Percentiles rank a stretch among this genome's conserved stretches.
Conservation (phyloP, 1,140 invertebrate species). For the Lepidurus arcticus region DNA sequence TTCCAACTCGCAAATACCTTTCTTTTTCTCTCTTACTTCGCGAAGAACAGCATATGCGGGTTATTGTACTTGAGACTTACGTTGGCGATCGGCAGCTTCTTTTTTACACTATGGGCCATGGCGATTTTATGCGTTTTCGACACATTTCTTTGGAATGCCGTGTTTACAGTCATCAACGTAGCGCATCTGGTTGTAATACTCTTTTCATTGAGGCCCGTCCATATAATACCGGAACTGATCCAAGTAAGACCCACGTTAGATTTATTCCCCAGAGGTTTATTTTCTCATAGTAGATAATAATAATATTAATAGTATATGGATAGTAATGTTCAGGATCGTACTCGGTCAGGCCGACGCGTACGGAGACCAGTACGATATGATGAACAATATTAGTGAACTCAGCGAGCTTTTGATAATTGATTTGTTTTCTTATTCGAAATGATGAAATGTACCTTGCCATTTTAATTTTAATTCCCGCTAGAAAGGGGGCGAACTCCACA, state of each 20-base stretch:
- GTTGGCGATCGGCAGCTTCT: slow-evolving; percentile 67
- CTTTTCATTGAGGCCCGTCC: slow-evolving; percentile 72
- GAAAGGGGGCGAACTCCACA: too few relatives aligned
- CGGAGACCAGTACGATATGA: too few relatives aligned
- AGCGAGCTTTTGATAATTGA: too few relatives aligned
- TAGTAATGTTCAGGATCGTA: too few relatives aligned
- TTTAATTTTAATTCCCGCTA: too few relatives aligned
- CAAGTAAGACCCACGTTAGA: slow-evolving; percentile 50
- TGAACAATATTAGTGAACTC: too few relatives aligned
- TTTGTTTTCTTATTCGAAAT: too few relatives aligned
- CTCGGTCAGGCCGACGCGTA: too few relatives aligned
- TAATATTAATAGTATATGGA: too few relatives aligned
- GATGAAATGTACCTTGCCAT: too few relatives aligned
- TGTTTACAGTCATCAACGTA: slow-evolving; percentile 74
- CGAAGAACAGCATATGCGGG: slow-evolving; percentile 69
- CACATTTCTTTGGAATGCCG: slow-evolving; percentile 76
- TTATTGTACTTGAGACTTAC: slow-evolving; percentile 69
- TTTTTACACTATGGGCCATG: slow-evolving; percentile 74
- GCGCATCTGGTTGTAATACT: slow-evolving; percentile 72
- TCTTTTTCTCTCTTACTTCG: slow-evolving; percentile 71
- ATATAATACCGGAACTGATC: slow-evolving; percentile 66
- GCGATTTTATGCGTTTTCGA: slow-evolving; percentile 76
- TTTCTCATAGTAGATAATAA: too few relatives aligned
- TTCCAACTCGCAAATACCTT: slow-evolving; percentile 78
- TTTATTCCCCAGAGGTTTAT: too few relatives aligned